Evolutionary conservation across 1,140 invertebrate species (phyloP).

Genomic region (Nomia melanderi): DNA sequence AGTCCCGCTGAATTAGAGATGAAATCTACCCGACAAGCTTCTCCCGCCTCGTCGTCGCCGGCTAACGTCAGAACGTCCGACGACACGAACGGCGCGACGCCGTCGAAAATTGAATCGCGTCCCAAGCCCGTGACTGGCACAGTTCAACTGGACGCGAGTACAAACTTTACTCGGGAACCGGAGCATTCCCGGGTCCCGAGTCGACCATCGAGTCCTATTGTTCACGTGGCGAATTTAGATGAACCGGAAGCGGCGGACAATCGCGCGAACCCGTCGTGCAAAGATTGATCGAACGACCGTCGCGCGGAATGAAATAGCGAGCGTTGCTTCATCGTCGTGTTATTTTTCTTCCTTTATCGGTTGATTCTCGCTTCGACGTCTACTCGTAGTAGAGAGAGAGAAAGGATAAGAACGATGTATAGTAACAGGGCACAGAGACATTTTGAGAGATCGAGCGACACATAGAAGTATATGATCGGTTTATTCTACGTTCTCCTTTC

Average conservation of each 20-base stretch:
- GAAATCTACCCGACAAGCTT: constrained; percentile 43
- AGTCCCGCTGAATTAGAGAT: constrained; percentile 52
- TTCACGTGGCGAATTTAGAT: constrained; percentile 44
- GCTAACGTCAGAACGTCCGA: constrained; percentile 31
- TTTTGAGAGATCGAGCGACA: neutral
- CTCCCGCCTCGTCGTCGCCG: constrained; percentile 59
- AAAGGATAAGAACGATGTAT: neutral
- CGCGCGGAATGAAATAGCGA: constrained; percentile 24
- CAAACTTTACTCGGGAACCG: constrained; percentile 41
- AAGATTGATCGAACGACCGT: constrained; percentile 30
- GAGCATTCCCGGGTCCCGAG: constrained; percentile 54
- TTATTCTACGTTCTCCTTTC: neutral
- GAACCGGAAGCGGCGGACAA: constrained; percentile 4
- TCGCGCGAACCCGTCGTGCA: neutral
- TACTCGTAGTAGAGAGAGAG: neutral
- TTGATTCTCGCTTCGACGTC: too few relatives aligned
- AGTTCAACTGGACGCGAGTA: neutral
- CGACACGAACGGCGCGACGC: neutral
- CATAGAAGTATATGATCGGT: neutral
- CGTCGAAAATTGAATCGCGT: constrained; percentile 12
- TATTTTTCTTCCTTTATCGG: neutral
- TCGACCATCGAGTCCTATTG: constrained; percentile 56
- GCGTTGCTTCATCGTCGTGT: neutral
- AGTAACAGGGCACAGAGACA: neutral
- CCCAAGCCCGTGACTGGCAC: neutral